Evolutionary conservation across 2,888 invertebrate genomes (phyloP), one percentile per base, ranked within the genome.

Genomic region (Paralinhomoeus sp.): DNA sequence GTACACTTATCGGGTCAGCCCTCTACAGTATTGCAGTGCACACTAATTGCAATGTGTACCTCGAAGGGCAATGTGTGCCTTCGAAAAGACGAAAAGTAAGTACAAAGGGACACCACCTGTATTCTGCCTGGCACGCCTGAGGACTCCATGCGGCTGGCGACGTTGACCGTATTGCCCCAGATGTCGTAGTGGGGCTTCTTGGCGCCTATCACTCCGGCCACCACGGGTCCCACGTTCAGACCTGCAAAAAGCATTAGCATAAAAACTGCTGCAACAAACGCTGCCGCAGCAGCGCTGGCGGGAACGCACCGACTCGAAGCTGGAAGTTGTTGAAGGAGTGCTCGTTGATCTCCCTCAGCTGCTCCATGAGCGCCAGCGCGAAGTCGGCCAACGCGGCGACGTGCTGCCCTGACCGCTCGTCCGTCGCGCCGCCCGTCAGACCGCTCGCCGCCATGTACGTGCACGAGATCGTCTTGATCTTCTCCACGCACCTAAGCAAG

Each of bases 311-410:
- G 24, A 91, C 80, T 63, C 89, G 70, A 17, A 93, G 71, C 44
- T 81, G 78, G 61, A 93, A 93, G 61, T 83, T 82, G 64, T 91
- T 93, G 64, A 87, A 91, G 38, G 89, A 89, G 65, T 91, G 85
- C 52, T 77, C 78, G 66, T 93, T 93, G 54, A 93, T 81, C 52
- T 82, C 80, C 50, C 84, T 80, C 15, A 93, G 68, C 39, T 81
- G 77, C 45, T 77, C 76, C 48, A 77, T 74, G 73, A 93, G 77
- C 21, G 81, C 78, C 49, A 85, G 74, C 0, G 89, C 87, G 63
- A 87, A 91, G 63, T 89, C 85, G 5, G 87, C 80, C 45, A 37
- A 5, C 21, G 43, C 42, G 42, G 23, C 20, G 7, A 41, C 35
- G 15, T 35, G 15, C 15, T 35, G 17, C 9, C 33, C 37, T 7